These are phyloP conservation scores for Carterocephalus palaemon DNA, from an alignment of 2,888 invertebrate species.

Conservation along the genomic window DNA sequence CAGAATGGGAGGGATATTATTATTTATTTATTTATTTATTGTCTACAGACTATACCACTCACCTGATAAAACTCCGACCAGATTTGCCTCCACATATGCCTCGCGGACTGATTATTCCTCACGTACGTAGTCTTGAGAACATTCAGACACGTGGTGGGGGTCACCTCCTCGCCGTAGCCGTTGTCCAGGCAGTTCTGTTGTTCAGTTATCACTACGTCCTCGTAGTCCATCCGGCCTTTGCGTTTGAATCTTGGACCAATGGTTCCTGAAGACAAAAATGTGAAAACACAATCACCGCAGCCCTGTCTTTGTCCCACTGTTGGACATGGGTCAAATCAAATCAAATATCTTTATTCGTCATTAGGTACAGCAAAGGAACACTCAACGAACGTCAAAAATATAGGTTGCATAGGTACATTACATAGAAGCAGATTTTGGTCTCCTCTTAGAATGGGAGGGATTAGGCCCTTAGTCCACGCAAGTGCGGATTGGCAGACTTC, in stretches of 20 bases:
- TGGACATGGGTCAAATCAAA: no score
- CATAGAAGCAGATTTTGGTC: no score
- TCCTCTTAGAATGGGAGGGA: background rate
- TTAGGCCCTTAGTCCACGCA: background rate
- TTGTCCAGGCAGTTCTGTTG: constrained; percentile 73
- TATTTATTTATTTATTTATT: no score
- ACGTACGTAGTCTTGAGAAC: constrained; percentile 61
- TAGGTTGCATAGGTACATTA: no score
- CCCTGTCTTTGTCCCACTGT: no score
- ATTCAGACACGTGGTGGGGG: constrained; percentile 60
- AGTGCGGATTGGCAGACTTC: no score
- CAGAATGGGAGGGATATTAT: no score
- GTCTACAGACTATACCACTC: no score
- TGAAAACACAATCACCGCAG: background rate
- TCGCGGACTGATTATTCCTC: constrained; percentile 53
- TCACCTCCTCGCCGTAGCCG: constrained; percentile 66
- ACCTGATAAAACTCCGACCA: constrained; percentile 71
- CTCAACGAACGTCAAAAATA: no score
- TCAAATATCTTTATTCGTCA: no score
- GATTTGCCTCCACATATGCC: constrained; percentile 64
- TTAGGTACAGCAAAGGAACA: no score
- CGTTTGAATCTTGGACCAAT: constrained; percentile 77
- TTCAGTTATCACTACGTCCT: constrained; percentile 78
- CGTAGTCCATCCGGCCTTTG: constrained; percentile 78
- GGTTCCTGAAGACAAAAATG: constrained; percentile 46